Evolutionary conservation across 2,797 vertebrate species (phyloP).

Genomic region (Sciurus carolinensis): DNA sequence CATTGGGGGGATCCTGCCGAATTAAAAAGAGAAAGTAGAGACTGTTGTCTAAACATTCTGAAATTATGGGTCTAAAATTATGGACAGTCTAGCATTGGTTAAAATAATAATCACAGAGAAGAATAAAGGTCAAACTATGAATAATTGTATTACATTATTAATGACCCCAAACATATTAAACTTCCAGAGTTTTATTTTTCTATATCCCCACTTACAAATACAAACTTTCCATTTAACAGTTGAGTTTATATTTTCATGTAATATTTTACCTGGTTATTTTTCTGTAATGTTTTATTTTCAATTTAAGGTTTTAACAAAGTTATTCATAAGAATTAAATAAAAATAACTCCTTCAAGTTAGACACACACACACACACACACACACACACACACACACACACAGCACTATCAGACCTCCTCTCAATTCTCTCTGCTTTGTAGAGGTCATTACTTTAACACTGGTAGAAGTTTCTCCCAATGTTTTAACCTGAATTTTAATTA

Average conservation of each 20-base stretch:
- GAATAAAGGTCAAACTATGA: background rate
- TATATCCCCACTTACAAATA: background rate
- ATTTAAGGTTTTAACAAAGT: background rate
- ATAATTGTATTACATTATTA: background rate
- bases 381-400: background rate
- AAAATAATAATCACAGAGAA: background rate
- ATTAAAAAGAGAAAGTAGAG: background rate
- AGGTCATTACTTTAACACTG: background rate
- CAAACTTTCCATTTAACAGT: background rate
- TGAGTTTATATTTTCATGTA: background rate
- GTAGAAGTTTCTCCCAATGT: background rate
- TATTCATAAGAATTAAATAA: background rate
- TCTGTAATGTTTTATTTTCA: background rate
- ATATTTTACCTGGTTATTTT: background rate
- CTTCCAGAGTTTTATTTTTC: background rate
- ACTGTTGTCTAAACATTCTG: no score
- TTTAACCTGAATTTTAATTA: background rate
- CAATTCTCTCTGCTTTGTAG: accelerated
- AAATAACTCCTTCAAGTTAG: background rate
- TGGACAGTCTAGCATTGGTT: background rate
- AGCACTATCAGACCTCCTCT: background rate
- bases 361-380: background rate
- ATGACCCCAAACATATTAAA: background rate
- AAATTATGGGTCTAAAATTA: background rate
- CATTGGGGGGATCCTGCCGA: accelerated